Base-by-base conservation (phyloP, 2,888 invertebrate species). In the Archaeoteleia sp. region DNA sequence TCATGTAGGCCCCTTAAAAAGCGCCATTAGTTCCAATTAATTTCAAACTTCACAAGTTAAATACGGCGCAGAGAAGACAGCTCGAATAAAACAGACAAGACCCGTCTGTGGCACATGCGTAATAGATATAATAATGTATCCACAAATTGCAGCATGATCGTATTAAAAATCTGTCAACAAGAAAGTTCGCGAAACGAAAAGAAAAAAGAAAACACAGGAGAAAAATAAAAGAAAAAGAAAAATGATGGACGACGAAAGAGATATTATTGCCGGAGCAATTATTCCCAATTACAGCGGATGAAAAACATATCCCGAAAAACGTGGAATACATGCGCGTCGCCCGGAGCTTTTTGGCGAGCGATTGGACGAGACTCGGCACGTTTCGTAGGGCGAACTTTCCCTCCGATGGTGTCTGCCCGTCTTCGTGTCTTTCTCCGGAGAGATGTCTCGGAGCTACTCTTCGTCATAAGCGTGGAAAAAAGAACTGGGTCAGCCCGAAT, bases 401-500 rank as follows among this genome's bases (percentile, higher is more conserved):
- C 10, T n/a, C 14, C 34, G 5, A 34, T 12, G 13, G 1, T 12
- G 2, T 12, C 7, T 15, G 14, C 35, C 15, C 14, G 2, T 34
- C 12, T 23, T 23, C 23, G 12, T 32, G 32, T 9, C n/a, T 12
- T 43, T 49, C 49, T 43, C 15, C 29, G 51, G 14, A n/a, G 10
- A 63, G 35, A 45, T 15, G 20, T 57, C 29, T 65, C 35, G 29
- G 14, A 39, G 48, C 25, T 42, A 3, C 40, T 14, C 20, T 10
- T 39, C 20, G 17, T 39, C 20, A 17, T 13, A 37, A 27, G 39
- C 14, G 17, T 9, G 25, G n/a, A 17, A 20, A 53, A 61, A 53
- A 70, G 71, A 78, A 78, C 69, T 75, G 72, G 78, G 77, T 78
- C 77, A 74, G 32, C 71, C 65, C 67, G 70, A 78, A 78, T 77